A percentile compares a stretch with the other conserved stretches of the same genome.
Conservation (phyloP, 1,140 invertebrate species). For the Halictus rubicundus region DNA sequence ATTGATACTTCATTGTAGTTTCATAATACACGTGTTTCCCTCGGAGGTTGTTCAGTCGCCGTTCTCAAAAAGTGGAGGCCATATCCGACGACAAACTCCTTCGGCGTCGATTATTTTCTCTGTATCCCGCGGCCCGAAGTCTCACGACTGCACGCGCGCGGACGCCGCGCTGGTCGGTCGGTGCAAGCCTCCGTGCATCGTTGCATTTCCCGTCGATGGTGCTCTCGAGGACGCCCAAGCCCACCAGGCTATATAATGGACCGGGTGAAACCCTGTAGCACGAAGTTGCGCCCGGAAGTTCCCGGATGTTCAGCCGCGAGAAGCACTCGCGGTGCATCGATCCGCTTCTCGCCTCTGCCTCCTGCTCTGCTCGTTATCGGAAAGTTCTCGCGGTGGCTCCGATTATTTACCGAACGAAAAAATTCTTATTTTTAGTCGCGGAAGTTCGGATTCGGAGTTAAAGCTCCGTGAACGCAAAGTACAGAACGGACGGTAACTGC, state of each 20-base stretch:
- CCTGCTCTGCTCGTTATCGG: background rate
- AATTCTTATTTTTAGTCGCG: background rate
- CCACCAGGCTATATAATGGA: background rate
- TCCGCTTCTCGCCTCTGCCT: background rate
- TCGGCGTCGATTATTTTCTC: background rate
- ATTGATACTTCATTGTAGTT: no score
- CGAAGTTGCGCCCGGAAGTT: background rate
- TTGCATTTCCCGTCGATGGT: no score
- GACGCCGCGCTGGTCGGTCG: no score
- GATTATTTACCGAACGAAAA: slow-evolving; percentile 6
- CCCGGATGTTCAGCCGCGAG: background rate
- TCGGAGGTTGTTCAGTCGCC: no score
- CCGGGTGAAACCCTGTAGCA: background rate
- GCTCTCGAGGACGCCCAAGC: no score
- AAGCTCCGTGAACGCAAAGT: background rate
- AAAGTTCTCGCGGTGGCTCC: background rate
- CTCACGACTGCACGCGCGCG: background rate
- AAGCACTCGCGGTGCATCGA: background rate
- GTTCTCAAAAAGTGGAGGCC: no score
- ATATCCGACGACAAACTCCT: background rate
- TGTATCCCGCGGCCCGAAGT: background rate
- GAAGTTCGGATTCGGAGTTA: background rate
- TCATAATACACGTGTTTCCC: no score
- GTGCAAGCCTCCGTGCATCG: no score
- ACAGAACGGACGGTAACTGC: background rate